phyloP scores from a whole-genome alignment of 2,888 invertebrate species.

The Itoplectis maculator region DNA sequence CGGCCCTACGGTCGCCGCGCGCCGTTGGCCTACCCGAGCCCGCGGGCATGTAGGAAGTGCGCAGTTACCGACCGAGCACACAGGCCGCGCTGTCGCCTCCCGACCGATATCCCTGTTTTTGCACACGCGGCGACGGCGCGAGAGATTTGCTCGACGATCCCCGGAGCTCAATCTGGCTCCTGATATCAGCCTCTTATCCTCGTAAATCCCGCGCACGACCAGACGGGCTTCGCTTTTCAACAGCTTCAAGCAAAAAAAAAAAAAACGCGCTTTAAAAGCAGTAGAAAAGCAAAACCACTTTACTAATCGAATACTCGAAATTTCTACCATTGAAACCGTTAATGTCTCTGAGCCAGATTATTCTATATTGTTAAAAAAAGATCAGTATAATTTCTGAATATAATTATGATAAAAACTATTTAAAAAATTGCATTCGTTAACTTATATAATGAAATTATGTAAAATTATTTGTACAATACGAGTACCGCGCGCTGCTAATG shows the following conservation, averaged over 20 bases:
- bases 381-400: no score
- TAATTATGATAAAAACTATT: no score
- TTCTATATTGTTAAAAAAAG: no score
- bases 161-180: constrained; percentile 27
- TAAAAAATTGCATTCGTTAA: no score
- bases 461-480: no score
- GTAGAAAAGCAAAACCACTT: neutral
- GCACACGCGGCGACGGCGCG: constrained; percentile 45
- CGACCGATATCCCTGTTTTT: constrained; percentile 35
- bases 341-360: no score
- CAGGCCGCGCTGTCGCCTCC: constrained; percentile 7
- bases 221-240: constrained; percentile 37
- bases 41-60: constrained; percentile 70
- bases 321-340: no score
- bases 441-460: no score
- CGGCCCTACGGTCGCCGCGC: constrained; percentile 73
- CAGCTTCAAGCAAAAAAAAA: neutral
- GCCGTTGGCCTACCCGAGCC: constrained; percentile 67
- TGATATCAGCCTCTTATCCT: constrained; percentile 50
- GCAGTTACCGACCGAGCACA: constrained; percentile 70
- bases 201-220: constrained; percentile 30
- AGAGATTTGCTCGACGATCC: constrained; percentile 52
- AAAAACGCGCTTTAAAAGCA: neutral
- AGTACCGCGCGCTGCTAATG: no score
- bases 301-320: neutral